These are phyloP conservation scores for Lasioglossum oenotherae DNA, from an alignment of 2,888 invertebrate species.

Conservation along the genomic window DNA sequence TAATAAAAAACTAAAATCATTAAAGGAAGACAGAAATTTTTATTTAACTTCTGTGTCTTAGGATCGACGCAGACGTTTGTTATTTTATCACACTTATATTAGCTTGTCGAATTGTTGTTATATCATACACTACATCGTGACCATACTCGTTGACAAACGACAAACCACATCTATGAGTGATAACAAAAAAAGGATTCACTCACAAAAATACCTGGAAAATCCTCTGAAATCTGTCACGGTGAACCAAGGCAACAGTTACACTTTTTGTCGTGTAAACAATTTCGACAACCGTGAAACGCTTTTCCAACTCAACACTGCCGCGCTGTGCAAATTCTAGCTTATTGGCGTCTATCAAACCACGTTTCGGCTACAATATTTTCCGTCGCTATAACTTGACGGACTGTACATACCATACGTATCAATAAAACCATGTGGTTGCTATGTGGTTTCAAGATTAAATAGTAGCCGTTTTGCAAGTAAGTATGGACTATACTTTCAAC, in stretches of 20 bases:
- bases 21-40: too few relatives aligned
- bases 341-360: slow-evolving; percentile 13
- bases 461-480: background rate
- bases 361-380: background rate
- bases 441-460: background rate
- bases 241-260: background rate
- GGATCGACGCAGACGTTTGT: too few relatives aligned
- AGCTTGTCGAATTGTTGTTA: too few relatives aligned
- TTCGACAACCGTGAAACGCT: slow-evolving; percentile 14
- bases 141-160: background rate
- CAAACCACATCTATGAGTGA: background rate
- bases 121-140: too few relatives aligned
- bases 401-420: background rate
- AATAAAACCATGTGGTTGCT: background rate
- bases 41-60: too few relatives aligned
- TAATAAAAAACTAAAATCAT: too few relatives aligned
- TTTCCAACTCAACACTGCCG: slow-evolving; percentile 3
- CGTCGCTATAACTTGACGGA: too few relatives aligned
- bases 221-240: background rate
- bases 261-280: slow-evolving; percentile 1
- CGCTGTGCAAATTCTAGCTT: slow-evolving; percentile 11
- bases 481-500: too few relatives aligned
- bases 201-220: background rate
- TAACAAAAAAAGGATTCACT: background rate
- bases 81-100: too few relatives aligned